phyloP scores from a whole-genome alignment of 2,797 vertebrate species.

The Phyllotis vaccarum region DNA sequence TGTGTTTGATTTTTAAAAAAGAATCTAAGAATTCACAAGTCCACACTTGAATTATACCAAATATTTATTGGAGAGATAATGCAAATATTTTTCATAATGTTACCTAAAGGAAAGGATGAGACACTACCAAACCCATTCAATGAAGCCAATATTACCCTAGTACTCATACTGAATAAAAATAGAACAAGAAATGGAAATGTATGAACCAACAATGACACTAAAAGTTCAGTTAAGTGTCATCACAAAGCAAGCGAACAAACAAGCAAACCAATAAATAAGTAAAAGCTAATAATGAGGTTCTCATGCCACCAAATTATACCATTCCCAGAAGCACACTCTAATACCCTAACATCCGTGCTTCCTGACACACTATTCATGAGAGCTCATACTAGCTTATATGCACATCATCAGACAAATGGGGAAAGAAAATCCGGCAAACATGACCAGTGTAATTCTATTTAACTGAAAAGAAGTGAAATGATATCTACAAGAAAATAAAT shows the following conservation, averaged over 20 bases:
- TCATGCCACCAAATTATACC: not conserved
- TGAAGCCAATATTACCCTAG: not conserved
- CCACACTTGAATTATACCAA: not conserved
- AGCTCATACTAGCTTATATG: not conserved
- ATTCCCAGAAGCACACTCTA: too few relatives aligned
- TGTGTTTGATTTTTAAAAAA: not conserved
- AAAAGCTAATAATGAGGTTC: not conserved
- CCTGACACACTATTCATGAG: not conserved
- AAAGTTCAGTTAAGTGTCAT: not conserved
- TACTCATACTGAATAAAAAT: not conserved
- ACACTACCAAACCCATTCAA: not conserved
- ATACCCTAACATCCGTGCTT: not conserved
- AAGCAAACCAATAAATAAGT: too few relatives aligned
- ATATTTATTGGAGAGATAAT: not conserved
- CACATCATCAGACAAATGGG: not conserved
- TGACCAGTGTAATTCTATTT: not conserved
- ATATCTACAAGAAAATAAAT: not conserved
- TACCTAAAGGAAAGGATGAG: not conserved
- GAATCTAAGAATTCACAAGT: not conserved
- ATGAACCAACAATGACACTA: not conserved
- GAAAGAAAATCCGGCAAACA: not conserved
- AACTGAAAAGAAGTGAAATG: not conserved
- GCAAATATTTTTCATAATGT: not conserved
- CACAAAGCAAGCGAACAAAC: not conserved
- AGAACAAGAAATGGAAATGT: not conserved